Evolutionary conservation across 2,797 vertebrate species (phyloP).

Genomic region (Ficedula albicollis): DNA sequence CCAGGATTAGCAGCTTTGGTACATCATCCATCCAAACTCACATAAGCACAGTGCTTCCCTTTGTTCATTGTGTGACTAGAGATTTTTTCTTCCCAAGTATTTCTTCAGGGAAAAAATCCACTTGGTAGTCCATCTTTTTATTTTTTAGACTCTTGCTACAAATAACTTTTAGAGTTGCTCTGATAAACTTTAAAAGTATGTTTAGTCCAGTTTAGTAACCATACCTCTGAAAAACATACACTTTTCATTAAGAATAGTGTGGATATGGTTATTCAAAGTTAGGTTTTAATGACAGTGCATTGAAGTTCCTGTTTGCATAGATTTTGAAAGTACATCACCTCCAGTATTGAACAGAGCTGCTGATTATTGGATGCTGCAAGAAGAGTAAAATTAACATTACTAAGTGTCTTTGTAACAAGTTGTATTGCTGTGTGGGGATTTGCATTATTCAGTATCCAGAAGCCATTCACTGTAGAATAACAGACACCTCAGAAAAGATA

Average conservation of each 20-base stretch:
- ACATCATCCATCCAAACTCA: not conserved
- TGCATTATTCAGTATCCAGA: not conserved
- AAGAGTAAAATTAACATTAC: not conserved
- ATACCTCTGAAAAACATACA: not conserved
- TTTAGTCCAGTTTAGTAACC: not conserved
- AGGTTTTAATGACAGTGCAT: not conserved
- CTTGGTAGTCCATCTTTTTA: not conserved
- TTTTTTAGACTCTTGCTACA: not conserved
- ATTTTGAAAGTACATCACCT: not conserved
- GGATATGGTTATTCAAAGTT: not conserved
- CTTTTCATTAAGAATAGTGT: not conserved
- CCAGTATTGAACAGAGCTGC: not conserved
- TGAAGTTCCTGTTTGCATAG: not conserved
- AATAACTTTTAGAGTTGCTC: not conserved
- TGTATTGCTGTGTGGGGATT: not conserved
- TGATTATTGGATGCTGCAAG: not conserved
- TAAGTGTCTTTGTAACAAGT: not conserved
- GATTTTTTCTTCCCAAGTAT: not conserved
- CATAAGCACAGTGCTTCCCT: not conserved
- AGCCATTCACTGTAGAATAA: not conserved
- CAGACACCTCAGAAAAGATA: not conserved
- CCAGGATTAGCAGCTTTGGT: not conserved
- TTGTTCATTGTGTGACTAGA: not conserved
- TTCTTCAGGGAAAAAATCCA: not conserved
- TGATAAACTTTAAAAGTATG: not conserved